phyloP scores from a whole-genome alignment of 2,888 invertebrate species.

The Clepsis dumicolana region DNA sequence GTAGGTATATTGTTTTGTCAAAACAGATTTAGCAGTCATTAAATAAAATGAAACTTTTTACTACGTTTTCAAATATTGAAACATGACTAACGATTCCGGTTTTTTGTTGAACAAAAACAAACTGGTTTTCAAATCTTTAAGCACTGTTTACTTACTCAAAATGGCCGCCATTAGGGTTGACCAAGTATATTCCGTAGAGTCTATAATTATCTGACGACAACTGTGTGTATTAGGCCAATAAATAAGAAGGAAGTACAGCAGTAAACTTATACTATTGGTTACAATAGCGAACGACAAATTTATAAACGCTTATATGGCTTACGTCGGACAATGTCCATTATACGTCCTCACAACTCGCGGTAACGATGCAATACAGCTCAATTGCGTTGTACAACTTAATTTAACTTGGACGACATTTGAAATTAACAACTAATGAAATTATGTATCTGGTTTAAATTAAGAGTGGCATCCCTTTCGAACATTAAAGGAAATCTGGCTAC shows the following conservation, averaged over 20 bases:
- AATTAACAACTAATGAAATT: slow-evolving; percentile 6
- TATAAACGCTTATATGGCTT: neutral
- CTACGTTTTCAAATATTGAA: neutral
- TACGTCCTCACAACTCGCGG: neutral
- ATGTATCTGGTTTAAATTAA: slow-evolving; percentile 8
- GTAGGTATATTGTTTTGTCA: too few species aligned
- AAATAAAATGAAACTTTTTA: neutral
- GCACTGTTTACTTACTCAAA: too few species aligned
- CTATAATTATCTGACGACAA: neutral
- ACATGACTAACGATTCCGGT: too few species aligned
- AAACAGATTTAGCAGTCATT: too few species aligned
- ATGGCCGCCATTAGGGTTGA: too few species aligned
- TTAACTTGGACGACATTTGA: neutral
- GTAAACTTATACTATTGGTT: neutral
- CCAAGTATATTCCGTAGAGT: too few species aligned
- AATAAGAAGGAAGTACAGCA: neutral
- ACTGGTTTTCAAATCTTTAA: too few species aligned
- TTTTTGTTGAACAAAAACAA: too few species aligned
- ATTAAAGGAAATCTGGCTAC: neutral
- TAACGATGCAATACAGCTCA: neutral
- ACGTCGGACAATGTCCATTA: neutral
- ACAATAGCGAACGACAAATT: neutral
- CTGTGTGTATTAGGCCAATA: neutral
- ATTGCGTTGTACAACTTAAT: neutral
- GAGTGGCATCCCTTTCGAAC: neutral